Percentiles rank a stretch among this genome's conserved stretches.
phyloP scores from a whole-genome alignment of 2,888 invertebrate genomes.

The Lasioglossum leucozonium region DNA sequence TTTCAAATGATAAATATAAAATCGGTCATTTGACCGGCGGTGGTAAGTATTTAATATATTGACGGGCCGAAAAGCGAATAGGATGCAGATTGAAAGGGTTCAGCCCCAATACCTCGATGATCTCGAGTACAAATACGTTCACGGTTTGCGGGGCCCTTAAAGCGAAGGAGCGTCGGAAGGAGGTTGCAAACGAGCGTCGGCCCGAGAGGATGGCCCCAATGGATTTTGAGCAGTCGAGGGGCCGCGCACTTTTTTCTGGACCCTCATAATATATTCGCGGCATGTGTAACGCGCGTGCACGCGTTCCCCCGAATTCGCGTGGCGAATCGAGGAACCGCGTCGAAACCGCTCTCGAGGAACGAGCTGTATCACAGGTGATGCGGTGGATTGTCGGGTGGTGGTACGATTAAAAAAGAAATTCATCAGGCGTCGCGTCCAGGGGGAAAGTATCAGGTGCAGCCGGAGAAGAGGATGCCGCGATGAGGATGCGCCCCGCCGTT shows the following conservation, averaged over 20 bases:
- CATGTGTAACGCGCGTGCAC: conserved; percentile 47
- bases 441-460: conserved; percentile 82
- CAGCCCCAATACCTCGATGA: background rate
- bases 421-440: conserved; percentile 68
- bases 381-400: conserved; percentile 62
- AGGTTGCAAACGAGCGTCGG: conserved; percentile 16
- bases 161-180: conserved; percentile 14
- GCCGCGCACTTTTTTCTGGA: background rate
- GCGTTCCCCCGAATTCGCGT: conserved; percentile 67
- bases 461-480: conserved; percentile 58
- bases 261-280: conserved; percentile 62
- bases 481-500: conserved; percentile 73
- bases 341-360: conserved; percentile 43
- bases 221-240: conserved; percentile 13
- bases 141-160: background rate
- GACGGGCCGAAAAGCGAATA: background rate
- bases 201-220: background rate
- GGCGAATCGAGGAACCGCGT: conserved; percentile 65
- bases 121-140: background rate
- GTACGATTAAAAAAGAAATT: conserved; percentile 79
- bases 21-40: too few species aligned
- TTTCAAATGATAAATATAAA: too few species aligned
- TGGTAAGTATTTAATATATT: too few species aligned
- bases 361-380: conserved; percentile 68
- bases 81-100: background rate